Evolutionary conservation across 2,113 vertebrate species (phyloP), one percentile per base, ranked within the genome.

Genomic region (Prunella himalayana): DNA sequence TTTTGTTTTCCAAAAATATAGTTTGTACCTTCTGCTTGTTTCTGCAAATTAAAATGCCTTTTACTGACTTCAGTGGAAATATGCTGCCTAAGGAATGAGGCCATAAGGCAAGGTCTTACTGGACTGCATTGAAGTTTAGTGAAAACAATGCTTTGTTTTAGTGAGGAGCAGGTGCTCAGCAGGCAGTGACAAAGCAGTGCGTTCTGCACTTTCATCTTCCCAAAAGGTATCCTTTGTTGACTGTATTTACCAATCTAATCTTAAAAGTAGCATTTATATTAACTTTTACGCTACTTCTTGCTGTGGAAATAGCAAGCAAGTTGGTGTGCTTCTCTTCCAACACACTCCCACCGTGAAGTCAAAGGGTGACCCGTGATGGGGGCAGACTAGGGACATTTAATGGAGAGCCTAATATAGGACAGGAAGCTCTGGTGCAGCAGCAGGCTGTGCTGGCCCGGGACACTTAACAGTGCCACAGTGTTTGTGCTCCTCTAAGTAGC

Each of bases 381-480:
- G 24, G 16, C 15, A 82, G 50, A 24, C 12, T 13, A 4, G 10
- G 10, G 30, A 30, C 16, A 45, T 47, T 35, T 50, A 50, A 37
- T 27, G 28, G 41, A 51, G 64, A 44, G 31, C 21, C 9, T 28
- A 10, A n/a, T 21, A 24, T 6, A 21, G 7, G 12, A 14, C 2
- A 0, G 31, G 15, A 37, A 47, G 15, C 28, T 70, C 11, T 66
- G 56, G 8, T 51, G 41, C 50, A 64, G 41, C 31, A 81, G 54
- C 50, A 75, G 53, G 9, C 19, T 78, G 10, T 35, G 24, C 47
- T 70, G 73, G 28, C 17, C 25, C 1, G 2, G 13, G 31, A n/a
- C 60, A n/a, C 20, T 33, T 28, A 23, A 21, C 8, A 42, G 11
- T 6, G 23, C 14, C 13, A 13, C 0, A 1, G 13, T 5, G 11